Evolutionary conservation across 2,888 invertebrate genomes (phyloP), one percentile per base, ranked within the genome.

Genomic region (Allacma fusca): DNA sequence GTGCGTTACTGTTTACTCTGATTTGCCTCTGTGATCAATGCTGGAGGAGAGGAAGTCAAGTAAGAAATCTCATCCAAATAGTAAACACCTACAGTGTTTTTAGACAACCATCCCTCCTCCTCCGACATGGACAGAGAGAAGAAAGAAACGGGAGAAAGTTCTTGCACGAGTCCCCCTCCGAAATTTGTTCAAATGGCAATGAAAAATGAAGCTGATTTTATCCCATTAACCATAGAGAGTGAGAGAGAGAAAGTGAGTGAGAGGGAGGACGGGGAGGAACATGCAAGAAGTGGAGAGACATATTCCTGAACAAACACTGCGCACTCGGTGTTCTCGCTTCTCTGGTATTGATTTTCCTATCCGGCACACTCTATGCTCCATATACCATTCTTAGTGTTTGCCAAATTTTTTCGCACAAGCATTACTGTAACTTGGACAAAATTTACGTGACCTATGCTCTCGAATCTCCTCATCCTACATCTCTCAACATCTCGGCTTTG

Each of bases 261-360:
- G n/a, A 43, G 9, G 34, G 24, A 70, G 70, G 16, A n/a, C 26
- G 28, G 16, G 23, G 24, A 44, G 34, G 28, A 57, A 50, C 57
- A n/a, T 50, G 50, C 50, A 50, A 50, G 50, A 50, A 28, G 29
- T 70, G 28, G 74, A 65, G 74, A 74, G 74, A 70, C 72, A 75
- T 79, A 79, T 77, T 79, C 75, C 75, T 78, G 78, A 78, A 72
- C 79, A 80, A 79, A 82, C 82, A 83, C 82, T 84, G 83, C 84
- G 84, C 83, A 84, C 82, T 83, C 81, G 69, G 81, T 80, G 77
- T 80, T 80, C 82, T 82, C 79, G 77, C 81, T 83, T 81, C 83
- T 74, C 83, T 81, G 79, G 79, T 84, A 84, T 84, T 83, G 84
- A 84, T 84, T 84, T 84, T 84, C 82, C 81, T 79, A 79, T 81